Evolutionary conservation across 2,797 vertebrate genomes (phyloP), one percentile per base, ranked within the genome.

Genomic region (Etheostoma perlongum): DNA sequence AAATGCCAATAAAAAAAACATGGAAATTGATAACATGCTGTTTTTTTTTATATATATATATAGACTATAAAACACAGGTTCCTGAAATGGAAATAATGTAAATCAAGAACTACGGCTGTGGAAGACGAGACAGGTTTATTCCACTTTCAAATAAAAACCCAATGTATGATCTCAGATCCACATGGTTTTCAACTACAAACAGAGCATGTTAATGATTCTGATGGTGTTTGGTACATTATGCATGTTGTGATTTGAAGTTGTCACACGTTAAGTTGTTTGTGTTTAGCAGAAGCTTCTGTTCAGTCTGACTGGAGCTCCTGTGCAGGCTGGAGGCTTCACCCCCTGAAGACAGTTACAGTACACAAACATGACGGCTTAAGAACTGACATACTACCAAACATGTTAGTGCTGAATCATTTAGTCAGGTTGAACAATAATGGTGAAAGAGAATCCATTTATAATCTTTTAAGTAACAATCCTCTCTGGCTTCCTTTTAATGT

Each of bases 251-350:
- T 48, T 49, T 16, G 15, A 47, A 6, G 18, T 42, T 77, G 67
- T 51, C 21, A 63, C 4, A 36, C 19, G 51, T 19, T 54, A 4
- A 40, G 27, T 5, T 48, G 14, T 51, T 63, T 36, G 12, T 19
- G 16, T 75, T 92, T 69, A 94, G 78, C 93, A 95, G 79, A 92
- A 87, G 48, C 88, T 85, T 87, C 90, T 67, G 86, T 91, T 76
- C n/a, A 93, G 67, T 84, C 81, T 89, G 82, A 93, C 91, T 0
- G n/a, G n/a, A 0, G 74, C 83, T 33, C 89, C 91, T 0, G 79
- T 90, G 62, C 97, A 99, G 78, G 73, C 87, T 0, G 93, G 77
- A 1, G 97, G 97, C 82, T 94, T 96, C 53, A 92, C 25, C 6
- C 96, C 96, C 96, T 97, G 77, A 18, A 86, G 33, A 78, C 44